Base-by-base conservation (phyloP, 2,113 vertebrate genomes). In the Empidonax alnorum region DNA sequence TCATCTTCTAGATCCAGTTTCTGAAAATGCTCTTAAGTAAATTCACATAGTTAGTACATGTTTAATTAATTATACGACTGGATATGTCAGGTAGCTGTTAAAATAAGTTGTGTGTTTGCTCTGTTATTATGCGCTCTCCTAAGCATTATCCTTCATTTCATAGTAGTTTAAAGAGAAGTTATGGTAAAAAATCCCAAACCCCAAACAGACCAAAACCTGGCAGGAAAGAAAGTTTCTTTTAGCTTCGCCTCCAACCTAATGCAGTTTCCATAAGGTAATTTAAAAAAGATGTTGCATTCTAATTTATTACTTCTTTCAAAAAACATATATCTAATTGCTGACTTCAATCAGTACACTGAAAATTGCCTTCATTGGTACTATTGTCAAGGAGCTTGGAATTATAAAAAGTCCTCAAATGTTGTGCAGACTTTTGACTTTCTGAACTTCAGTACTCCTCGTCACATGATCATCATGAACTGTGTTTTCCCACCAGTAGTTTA, bases 11-110 rank as follows among this genome's bases (percentile, higher is more conserved):
- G 18, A 50, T 62, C 1, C 1, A 30, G 5, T 55, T 81, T 75
- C 13, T 89, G 27, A 50, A 71, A 78, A 79, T 19, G 12, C 2
- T 67, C 9, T 46, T 17, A 73, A 72, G 19, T 82, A 35, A 79
- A 68, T 18, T 59, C 2, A 15, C 0, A 1, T 33, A 42, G 1
- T 62, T 3, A 33, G 18, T 33, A 65, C 11, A 33, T 1, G 3
- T 68, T 42, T 69, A 58, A 20, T 65, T 41, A 68, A 53, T 59
- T 6, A 5, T 11, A 27, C 10, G 4, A 17, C 7, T 50, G 9
- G 10, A 8, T 44, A 23, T 19, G 28, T 52, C 12, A 80, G 6
- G 3, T 49, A 75, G 19, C 33, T 37, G 6, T 56, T 75, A 22
- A 55, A 78, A 41, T 56, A 86, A 68, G 3, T 9, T 59, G 6